Evolutionary conservation across 2,888 invertebrate species (phyloP).

Genomic region (Frankliniella intonsa): DNA sequence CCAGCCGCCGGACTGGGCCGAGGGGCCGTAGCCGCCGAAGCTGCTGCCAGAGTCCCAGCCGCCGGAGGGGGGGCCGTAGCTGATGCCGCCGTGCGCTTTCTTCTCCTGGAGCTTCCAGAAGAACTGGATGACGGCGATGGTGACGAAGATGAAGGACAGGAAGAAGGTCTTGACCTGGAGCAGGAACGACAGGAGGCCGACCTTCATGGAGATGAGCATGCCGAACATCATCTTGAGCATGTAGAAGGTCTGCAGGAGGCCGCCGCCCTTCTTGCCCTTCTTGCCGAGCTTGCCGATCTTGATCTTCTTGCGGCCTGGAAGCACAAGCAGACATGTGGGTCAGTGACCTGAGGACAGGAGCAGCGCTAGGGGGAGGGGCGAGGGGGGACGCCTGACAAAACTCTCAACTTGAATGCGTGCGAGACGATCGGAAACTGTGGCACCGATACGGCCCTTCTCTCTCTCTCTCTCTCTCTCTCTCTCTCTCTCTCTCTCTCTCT

Average conservation of each 20-base stretch:
- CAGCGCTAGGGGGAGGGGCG: neutral
- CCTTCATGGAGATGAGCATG: conserved; percentile 24
- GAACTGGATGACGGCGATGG: conserved; percentile 22
- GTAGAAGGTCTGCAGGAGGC: conserved; percentile 21
- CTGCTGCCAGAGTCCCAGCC: conserved; percentile 8
- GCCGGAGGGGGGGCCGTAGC: neutral
- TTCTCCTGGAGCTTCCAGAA: conserved; percentile 23
- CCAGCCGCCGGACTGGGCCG: neutral
- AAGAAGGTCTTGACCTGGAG: conserved; percentile 21
- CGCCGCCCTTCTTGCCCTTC: conserved; percentile 25
- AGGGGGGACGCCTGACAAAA: neutral
- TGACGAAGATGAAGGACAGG: conserved; percentile 20
- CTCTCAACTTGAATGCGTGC: neutral
- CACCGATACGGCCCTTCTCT: too few relatives aligned
- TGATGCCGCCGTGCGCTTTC: conserved; percentile 15
- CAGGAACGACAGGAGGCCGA: conserved; percentile 14
- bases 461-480: too few relatives aligned
- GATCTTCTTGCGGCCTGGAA: conserved; percentile 15
- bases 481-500: too few relatives aligned
- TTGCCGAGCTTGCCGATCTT: conserved; percentile 19
- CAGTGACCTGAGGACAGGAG: neutral
- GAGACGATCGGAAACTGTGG: too few relatives aligned
- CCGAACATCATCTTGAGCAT: conserved; percentile 26
- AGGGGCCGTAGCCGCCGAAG: conserved; percentile 7
- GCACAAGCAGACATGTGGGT: neutral